phyloP scores from a whole-genome alignment of 2,797 vertebrate genomes.

The Sparus aurata region DNA sequence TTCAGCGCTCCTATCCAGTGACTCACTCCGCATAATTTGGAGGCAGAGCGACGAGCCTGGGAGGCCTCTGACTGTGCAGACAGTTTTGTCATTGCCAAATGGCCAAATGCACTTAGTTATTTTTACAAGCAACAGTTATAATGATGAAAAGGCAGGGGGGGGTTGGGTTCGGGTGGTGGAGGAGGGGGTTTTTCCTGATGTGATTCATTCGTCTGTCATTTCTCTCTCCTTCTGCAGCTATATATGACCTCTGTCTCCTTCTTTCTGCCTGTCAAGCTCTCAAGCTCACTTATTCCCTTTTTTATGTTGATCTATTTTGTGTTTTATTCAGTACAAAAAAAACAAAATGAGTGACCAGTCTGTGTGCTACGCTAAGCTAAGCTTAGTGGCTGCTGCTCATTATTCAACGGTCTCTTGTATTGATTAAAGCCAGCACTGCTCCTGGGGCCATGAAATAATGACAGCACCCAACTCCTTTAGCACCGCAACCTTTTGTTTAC shows the following conservation, averaged over 20 bases:
- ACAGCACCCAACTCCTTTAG: too few species aligned
- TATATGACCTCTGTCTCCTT: not conserved
- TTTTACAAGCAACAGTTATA: conserved; percentile 72
- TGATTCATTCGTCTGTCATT: conserved; percentile 52
- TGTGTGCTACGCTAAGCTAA: not conserved
- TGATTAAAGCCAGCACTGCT: not conserved
- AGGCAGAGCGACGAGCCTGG: conserved; percentile 60
- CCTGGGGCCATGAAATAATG: too few species aligned
- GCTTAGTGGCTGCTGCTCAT: not conserved
- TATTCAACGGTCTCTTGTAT: not conserved
- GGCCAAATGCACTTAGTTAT: conserved; percentile 76
- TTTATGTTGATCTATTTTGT: too few species aligned
- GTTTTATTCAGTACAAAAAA: too few species aligned
- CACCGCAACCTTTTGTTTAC: too few species aligned
- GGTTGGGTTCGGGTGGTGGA: conserved; percentile 13
- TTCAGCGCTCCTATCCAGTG: conserved; percentile 53
- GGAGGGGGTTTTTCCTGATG: conserved; percentile 20
- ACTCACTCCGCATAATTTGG: conserved; percentile 58
- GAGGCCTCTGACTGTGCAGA: conserved; percentile 73
- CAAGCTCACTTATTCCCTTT: too few species aligned
- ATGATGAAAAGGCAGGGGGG: conserved; percentile 52
- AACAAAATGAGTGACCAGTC: not conserved
- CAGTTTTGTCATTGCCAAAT: conserved; percentile 74
- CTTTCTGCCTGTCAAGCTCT: not conserved
- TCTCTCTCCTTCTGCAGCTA: conserved; percentile 7